A percentile compares a stretch with the other conserved stretches of the same genome.
Evolutionary conservation across 2,888 invertebrate species (phyloP).

Genomic region (Neuroscelio doddi): DNA sequence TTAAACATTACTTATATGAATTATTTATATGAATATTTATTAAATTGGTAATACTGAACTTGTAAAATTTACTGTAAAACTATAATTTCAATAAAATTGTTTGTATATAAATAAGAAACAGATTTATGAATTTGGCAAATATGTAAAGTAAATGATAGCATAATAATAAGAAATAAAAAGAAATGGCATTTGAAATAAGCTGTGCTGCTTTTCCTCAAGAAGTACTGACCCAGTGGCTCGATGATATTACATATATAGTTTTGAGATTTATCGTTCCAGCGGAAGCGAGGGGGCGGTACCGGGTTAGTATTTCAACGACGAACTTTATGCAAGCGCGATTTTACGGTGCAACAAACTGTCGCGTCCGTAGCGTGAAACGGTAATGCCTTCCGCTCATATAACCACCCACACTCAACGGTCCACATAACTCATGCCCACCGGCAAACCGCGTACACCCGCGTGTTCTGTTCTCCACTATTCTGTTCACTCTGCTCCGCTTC

Average conservation of each 20-base stretch:
- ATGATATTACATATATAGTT: slow-evolving; percentile 56
- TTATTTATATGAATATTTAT: too few species aligned
- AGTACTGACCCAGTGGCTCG: slow-evolving; percentile 41
- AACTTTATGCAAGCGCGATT: slow-evolving; percentile 60
- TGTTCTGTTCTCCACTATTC: slow-evolving; percentile 21
- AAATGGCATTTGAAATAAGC: neutral
- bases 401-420: slow-evolving; percentile 54
- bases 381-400: slow-evolving; percentile 63
- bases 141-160: too few species aligned
- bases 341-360: slow-evolving; percentile 61
- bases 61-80: too few species aligned
- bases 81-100: too few species aligned
- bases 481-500: slow-evolving; percentile 14
- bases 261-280: slow-evolving; percentile 50
- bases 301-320: slow-evolving; percentile 51
- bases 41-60: too few species aligned
- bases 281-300: slow-evolving; percentile 19
- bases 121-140: too few species aligned
- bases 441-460: slow-evolving; percentile 36
- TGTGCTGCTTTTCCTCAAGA: slow-evolving; percentile 24
- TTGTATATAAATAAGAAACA: too few species aligned
- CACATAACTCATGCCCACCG: slow-evolving; percentile 55
- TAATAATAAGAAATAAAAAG: neutral
- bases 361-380: slow-evolving; percentile 57
- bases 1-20: too few species aligned